Evolutionary conservation across 2,113 vertebrate genomes (phyloP).

Genomic region (Pandion haliaetus): DNA sequence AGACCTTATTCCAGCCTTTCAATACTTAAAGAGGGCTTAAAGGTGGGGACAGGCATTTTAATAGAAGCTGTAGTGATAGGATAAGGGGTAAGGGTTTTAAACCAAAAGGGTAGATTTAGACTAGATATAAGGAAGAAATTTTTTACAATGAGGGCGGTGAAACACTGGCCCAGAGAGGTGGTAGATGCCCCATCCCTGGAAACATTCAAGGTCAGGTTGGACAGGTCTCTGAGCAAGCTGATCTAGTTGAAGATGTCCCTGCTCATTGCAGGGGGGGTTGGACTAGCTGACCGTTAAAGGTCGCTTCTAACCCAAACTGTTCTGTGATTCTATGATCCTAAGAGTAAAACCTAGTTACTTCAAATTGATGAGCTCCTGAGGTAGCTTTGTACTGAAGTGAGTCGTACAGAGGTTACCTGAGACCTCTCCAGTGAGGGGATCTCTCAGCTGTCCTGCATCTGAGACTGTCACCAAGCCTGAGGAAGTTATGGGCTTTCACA

Average conservation of each 20-base stretch:
- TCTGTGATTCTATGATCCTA: not conserved
- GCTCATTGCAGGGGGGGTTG: not conserved
- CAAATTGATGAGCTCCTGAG: not conserved
- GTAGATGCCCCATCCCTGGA: not conserved
- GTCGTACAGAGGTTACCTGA: not conserved
- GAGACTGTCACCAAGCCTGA: not conserved
- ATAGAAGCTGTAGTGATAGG: not conserved
- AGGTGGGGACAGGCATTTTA: not conserved
- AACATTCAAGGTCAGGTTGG: not conserved
- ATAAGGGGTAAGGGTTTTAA: not conserved
- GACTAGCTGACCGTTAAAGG: not conserved
- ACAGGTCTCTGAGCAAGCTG: not conserved
- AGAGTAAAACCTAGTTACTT: not conserved
- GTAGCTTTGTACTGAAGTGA: not conserved
- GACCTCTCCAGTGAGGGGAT: not conserved
- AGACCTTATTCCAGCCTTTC: not conserved
- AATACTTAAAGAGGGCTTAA: not conserved
- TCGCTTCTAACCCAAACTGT: not conserved
- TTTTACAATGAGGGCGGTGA: not conserved
- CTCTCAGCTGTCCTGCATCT: rapidly evolving
- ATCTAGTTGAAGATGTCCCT: not conserved
- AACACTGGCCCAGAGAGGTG: not conserved
- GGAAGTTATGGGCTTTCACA: not conserved
- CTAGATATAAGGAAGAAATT: not conserved
- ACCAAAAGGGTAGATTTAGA: not conserved